These are phyloP conservation scores for Ctenoplectra terminalis DNA, from an alignment of 1,140 invertebrate species.

Conservation along the genomic window DNA sequence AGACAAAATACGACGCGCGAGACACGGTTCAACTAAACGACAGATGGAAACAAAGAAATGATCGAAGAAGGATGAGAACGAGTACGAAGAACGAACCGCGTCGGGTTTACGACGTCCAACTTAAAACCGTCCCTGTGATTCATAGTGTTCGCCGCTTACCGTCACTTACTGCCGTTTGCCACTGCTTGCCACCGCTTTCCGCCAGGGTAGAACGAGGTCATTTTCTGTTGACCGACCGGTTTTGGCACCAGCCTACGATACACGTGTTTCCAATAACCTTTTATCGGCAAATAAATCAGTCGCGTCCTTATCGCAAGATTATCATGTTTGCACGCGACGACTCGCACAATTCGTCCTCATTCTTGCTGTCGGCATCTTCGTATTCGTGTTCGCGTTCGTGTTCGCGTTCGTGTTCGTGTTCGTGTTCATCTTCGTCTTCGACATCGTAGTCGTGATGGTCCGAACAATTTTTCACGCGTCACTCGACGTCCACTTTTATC, in stretches of 20 bases:
- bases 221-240: conserved; percentile 71
- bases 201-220: conserved; percentile 13
- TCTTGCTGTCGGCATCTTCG: not conserved
- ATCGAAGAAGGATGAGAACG: conserved; percentile 19
- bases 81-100: conserved; percentile 27
- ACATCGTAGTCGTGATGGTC: no score
- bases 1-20: not conserved
- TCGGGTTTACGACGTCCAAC: conserved; percentile 75
- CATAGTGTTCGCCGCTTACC: conserved; percentile 49
- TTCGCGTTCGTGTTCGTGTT: no score
- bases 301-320: conserved; percentile 73
- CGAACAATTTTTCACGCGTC: no score
- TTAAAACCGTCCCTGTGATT: conserved; percentile 71
- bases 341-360: not conserved
- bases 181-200: no score
- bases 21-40: not conserved
- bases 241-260: conserved; percentile 73
- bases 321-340: conserved; percentile 71
- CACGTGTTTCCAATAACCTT: conserved; percentile 77
- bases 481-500: no score
- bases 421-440: no score
- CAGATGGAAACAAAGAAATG: conserved; percentile 36
- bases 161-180: no score
- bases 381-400: not conserved
- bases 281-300: conserved; percentile 78